Evolutionary conservation across 2,888 invertebrate species (phyloP).

Genomic region (Zonitis immaculata): DNA sequence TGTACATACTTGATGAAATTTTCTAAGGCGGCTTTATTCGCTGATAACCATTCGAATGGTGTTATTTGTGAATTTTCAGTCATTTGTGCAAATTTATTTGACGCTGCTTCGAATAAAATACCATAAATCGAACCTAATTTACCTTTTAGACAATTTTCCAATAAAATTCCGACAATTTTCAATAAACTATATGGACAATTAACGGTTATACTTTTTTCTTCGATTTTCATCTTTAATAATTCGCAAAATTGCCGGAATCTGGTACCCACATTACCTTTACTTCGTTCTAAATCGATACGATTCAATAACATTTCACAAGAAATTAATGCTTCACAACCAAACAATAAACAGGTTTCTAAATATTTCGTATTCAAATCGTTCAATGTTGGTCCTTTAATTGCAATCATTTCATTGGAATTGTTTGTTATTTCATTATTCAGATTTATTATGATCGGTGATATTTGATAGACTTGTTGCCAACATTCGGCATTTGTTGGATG

Average conservation of each 20-base stretch:
- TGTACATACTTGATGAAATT: background rate
- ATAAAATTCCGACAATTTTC: slow-evolving; percentile 53
- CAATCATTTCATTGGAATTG: background rate
- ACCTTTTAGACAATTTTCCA: slow-evolving; percentile 71
- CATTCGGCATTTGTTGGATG: slow-evolving; percentile 52
- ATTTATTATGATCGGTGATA: slow-evolving; percentile 1
- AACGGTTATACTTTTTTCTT: slow-evolving; percentile 29
- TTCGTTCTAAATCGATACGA: slow-evolving; percentile 63
- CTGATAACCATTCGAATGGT: slow-evolving; percentile 47
- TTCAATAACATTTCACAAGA: slow-evolving; percentile 59
- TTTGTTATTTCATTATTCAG: too few relatives aligned
- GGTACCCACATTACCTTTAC: slow-evolving; percentile 69
- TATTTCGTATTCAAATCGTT: slow-evolving; percentile 32
- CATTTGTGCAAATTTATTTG: slow-evolving; percentile 50
- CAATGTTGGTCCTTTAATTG: slow-evolving; percentile 42
- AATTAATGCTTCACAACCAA: slow-evolving; percentile 54
- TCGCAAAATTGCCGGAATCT: slow-evolving; percentile 38
- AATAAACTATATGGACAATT: slow-evolving; percentile 41
- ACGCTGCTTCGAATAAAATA: slow-evolving; percentile 65
- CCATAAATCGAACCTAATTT: slow-evolving; percentile 77
- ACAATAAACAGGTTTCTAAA: slow-evolving; percentile 41
- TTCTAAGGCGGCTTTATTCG: slow-evolving; percentile 50
- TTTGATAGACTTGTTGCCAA: slow-evolving; percentile 29
- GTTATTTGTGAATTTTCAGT: slow-evolving; percentile 28
- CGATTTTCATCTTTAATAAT: slow-evolving; percentile 35